Evolutionary conservation across 2,888 invertebrate genomes (phyloP).

Genomic region (Tetrapedia diversipes): DNA sequence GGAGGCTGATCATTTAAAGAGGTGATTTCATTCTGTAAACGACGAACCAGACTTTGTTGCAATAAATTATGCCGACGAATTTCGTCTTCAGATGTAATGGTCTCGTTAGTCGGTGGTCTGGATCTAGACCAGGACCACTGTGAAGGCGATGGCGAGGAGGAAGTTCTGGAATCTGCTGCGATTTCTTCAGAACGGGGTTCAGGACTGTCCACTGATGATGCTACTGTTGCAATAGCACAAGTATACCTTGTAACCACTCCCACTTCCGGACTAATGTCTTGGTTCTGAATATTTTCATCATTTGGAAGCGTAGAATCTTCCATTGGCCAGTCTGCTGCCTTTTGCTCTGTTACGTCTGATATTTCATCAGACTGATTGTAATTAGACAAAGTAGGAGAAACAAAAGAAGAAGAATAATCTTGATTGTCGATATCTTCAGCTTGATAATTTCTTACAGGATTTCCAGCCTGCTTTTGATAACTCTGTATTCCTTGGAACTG

Average conservation of each 20-base stretch:
- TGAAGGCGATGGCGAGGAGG: constrained; percentile 54
- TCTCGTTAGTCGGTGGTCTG: constrained; percentile 40
- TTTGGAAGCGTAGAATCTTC: constrained; percentile 55
- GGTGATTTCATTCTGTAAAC: constrained; percentile 62
- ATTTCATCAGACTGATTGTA: not conserved
- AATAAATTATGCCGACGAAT: constrained; percentile 79
- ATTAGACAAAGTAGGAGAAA: constrained; percentile 9
- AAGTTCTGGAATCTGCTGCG: constrained; percentile 27
- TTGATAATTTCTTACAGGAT: constrained; percentile 5
- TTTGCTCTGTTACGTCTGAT: not conserved
- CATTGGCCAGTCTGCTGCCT: constrained; percentile 12
- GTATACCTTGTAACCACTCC: constrained; percentile 80
- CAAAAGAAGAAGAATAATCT: constrained; percentile 15
- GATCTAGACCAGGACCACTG: constrained; percentile 47
- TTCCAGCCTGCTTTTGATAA: not conserved
- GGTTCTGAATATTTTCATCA: constrained; percentile 77
- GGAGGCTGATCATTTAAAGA: constrained; percentile 44
- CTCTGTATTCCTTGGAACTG: not conserved
- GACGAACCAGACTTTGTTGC: constrained; percentile 74
- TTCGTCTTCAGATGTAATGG: constrained; percentile 65
- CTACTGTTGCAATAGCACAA: constrained; percentile 79
- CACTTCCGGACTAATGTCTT: constrained; percentile 77
- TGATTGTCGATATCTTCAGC: not conserved
- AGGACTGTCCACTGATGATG: constrained; percentile 65
- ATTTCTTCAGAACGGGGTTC: constrained; percentile 44